Evolutionary conservation across 2,888 invertebrate genomes (phyloP).

Genomic region (Chloromyia formosa): DNA sequence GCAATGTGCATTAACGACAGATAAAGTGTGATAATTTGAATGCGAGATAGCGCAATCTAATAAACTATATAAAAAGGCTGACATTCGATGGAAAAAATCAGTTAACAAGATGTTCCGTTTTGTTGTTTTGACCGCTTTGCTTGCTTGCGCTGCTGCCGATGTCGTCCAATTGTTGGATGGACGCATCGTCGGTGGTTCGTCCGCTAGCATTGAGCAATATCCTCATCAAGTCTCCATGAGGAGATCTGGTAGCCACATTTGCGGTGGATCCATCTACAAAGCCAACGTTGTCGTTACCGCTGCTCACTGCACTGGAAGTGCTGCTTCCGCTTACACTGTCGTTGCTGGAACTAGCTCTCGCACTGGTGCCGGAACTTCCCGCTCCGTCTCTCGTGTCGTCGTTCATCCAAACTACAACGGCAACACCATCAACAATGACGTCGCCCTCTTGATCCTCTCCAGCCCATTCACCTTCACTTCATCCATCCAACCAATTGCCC

Average conservation of each 20-base stretch:
- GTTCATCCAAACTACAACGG: conserved; percentile 65
- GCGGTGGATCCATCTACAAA: conserved; percentile 26
- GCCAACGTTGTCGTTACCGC: conserved; percentile 19
- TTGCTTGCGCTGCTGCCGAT: neutral
- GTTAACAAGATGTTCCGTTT: conserved; percentile 12
- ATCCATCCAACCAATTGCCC: conserved; percentile 61
- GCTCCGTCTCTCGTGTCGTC: conserved; percentile 62
- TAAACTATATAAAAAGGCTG: too few relatives aligned
- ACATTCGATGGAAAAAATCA: neutral
- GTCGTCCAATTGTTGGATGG: neutral
- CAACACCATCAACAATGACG: conserved; percentile 66
- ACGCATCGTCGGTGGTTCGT: conserved; percentile 6
- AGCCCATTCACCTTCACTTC: conserved; percentile 62
- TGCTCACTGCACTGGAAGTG: conserved; percentile 45
- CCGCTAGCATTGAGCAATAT: conserved; percentile 2
- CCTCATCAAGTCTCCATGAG: conserved; percentile 22
- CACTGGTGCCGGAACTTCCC: conserved; percentile 53
- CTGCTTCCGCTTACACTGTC: conserved; percentile 52
- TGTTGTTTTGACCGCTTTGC: conserved; percentile 8
- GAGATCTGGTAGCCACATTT: conserved; percentile 4
- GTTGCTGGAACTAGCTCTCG: conserved; percentile 66
- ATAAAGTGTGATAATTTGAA: too few relatives aligned
- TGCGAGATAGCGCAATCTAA: too few relatives aligned
- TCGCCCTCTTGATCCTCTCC: conserved; percentile 67
- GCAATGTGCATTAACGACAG: too few relatives aligned